These are phyloP conservation scores for Chrysolina oricalcia DNA, from an alignment of 2,888 invertebrate genomes.

Conservation along the genomic window DNA sequence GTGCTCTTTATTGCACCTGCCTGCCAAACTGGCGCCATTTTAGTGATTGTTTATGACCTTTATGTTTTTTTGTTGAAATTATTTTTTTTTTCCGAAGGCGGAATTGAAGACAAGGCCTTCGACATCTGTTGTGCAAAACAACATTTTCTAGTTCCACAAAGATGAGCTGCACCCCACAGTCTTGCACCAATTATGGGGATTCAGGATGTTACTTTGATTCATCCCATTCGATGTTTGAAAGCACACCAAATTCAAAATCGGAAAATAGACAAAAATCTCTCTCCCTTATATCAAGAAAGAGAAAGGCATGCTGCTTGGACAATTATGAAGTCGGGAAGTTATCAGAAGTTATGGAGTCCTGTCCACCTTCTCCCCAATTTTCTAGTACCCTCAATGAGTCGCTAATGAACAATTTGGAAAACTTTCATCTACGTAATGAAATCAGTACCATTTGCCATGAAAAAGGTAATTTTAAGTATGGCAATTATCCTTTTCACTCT, in stretches of 20 bases:
- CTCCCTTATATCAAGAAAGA: slow-evolving; percentile 57
- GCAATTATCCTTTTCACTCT: not conserved
- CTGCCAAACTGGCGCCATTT: slow-evolving; percentile 40
- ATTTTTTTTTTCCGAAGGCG: not conserved
- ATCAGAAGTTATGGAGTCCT: slow-evolving; percentile 55
- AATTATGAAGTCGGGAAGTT: slow-evolving; percentile 48
- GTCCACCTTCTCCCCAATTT: slow-evolving; percentile 56
- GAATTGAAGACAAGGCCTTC: not conserved
- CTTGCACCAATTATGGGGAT: slow-evolving; percentile 38
- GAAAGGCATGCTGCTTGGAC: slow-evolving; percentile 57
- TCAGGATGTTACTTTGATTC: slow-evolving; percentile 48
- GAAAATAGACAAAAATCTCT: slow-evolving; percentile 49
- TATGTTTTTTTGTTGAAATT: slow-evolving; percentile 19
- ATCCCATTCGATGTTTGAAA: slow-evolving; percentile 49
- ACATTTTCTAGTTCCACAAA: slow-evolving; percentile 10
- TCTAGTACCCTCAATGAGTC: slow-evolving; percentile 67
- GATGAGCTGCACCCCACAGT: slow-evolving; percentile 43
- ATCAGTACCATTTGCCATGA: slow-evolving; percentile 28
- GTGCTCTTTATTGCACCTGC: slow-evolving; percentile 1
- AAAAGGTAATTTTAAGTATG: slow-evolving; percentile 20
- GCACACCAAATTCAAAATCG: slow-evolving; percentile 54
- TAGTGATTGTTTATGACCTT: slow-evolving; percentile 31
- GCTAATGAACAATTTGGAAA: slow-evolving; percentile 63
- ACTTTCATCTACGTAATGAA: slow-evolving; percentile 52
- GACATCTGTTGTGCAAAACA: not conserved